phyloP scores from a whole-genome alignment of 1,140 invertebrate genomes.

The Microplitis demolitor region DNA sequence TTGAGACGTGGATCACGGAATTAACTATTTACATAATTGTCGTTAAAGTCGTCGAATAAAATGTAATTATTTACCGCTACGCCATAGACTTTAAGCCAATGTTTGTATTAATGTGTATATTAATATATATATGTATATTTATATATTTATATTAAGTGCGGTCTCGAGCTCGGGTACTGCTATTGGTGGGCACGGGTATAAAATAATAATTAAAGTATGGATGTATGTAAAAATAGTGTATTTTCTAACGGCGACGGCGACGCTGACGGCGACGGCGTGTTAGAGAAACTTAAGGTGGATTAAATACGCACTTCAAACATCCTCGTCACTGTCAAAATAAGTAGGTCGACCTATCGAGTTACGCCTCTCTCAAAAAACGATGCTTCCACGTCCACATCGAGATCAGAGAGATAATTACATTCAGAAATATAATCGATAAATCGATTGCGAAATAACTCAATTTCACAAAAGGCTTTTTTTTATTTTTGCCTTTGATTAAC shows the following conservation, averaged over 20 bases:
- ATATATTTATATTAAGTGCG: not conserved
- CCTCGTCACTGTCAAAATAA: conserved; percentile 28
- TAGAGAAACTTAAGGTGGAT: conserved; percentile 19
- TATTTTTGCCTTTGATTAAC: not conserved
- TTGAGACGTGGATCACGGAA: too few species aligned
- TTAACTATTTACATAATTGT: too few species aligned
- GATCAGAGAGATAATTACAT: conserved; percentile 20
- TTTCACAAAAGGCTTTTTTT: not conserved
- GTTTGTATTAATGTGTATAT: too few species aligned
- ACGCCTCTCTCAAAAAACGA: conserved; percentile 25
- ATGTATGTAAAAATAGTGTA: not conserved
- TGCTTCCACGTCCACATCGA: conserved; percentile 19
- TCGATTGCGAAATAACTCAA: not conserved
- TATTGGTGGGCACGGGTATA: not conserved
- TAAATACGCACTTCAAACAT: conserved; percentile 18
- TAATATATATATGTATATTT: too few species aligned
- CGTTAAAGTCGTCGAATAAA: too few species aligned
- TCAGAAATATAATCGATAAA: not conserved
- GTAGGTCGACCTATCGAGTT: conserved; percentile 21
- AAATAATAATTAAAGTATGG: not conserved
- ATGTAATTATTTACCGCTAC: too few species aligned
- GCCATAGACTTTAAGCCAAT: too few species aligned
- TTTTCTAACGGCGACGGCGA: not conserved
- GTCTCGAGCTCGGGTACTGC: too few species aligned
- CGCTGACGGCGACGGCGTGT: not conserved